phyloP scores from a whole-genome alignment of 2,888 invertebrate genomes.

The Eulithis testata region DNA sequence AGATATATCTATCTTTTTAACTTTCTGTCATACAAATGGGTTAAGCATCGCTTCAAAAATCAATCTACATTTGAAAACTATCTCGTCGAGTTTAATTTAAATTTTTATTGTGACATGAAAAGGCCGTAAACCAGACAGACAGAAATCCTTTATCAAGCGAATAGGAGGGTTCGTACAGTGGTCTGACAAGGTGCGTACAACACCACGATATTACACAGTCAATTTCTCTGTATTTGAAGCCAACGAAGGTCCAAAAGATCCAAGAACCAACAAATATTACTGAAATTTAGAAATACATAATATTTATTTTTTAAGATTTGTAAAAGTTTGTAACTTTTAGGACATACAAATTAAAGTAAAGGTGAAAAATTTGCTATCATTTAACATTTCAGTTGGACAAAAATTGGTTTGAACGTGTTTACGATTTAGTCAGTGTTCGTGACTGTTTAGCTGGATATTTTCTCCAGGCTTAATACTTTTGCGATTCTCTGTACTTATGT shows the following conservation, averaged over 20 bases:
- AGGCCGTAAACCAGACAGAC: slow-evolving; percentile 52
- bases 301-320: too few species aligned
- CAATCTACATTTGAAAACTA: slow-evolving; percentile 42
- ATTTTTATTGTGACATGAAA: slow-evolving; percentile 56
- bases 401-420: too few species aligned
- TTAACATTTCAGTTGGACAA: too few species aligned
- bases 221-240: too few species aligned
- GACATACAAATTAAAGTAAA: too few species aligned
- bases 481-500: slow-evolving; percentile 28
- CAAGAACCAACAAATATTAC: too few species aligned
- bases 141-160: slow-evolving; percentile 48
- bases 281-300: too few species aligned
- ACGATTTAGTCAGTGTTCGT: too few species aligned
- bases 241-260: too few species aligned
- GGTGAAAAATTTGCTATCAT: too few species aligned
- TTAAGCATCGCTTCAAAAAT: slow-evolving; percentile 18
- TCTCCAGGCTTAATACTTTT: slow-evolving; percentile 11
- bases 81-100: slow-evolving; percentile 47
- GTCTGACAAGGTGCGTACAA: slow-evolving; percentile 7
- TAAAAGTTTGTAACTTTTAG: too few species aligned
- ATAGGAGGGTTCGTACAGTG: slow-evolving; percentile 37
- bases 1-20: background rate
- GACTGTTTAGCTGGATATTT: background rate
- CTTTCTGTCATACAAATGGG: slow-evolving; percentile 6
- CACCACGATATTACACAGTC: background rate